Conservation (phyloP, 2,113 vertebrate species). For the Bolborhynchus lineola region DNA sequence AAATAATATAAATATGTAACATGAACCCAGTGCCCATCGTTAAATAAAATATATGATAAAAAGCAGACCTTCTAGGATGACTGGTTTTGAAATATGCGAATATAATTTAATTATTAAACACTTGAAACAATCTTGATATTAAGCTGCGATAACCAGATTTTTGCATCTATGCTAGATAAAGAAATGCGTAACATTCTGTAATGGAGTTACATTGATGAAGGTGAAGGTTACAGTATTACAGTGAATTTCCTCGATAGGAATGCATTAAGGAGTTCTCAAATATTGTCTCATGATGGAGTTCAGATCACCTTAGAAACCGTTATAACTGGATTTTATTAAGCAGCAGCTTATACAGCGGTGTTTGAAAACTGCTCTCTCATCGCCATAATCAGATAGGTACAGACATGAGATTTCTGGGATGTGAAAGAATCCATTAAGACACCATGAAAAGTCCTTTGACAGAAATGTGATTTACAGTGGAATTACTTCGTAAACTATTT, state of each 20-base stretch:
- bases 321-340: slow-evolving; percentile 67
- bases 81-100: slow-evolving; percentile 72
- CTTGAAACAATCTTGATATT: slow-evolving; percentile 73
- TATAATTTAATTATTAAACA: slow-evolving; percentile 80
- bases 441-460: slow-evolving; percentile 42
- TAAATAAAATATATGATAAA: slow-evolving; percentile 80
- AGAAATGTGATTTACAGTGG: slow-evolving; percentile 55
- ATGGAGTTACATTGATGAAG: slow-evolving; percentile 71
- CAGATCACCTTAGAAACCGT: slow-evolving; percentile 65
- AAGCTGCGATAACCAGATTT: slow-evolving; percentile 69
- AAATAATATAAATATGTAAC: slow-evolving; percentile 82
- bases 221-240: slow-evolving; percentile 74
- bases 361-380: slow-evolving; percentile 64
- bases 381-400: slow-evolving; percentile 52
- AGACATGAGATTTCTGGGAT: slow-evolving; percentile 64
- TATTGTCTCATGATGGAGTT: slow-evolving; percentile 60
- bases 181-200: slow-evolving; percentile 71
- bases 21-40: slow-evolving; percentile 78
- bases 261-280: slow-evolving; percentile 72
- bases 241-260: slow-evolving; percentile 69
- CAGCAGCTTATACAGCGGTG: slow-evolving; percentile 60
- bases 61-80: slow-evolving; percentile 77
- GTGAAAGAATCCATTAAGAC: slow-evolving; percentile 63
- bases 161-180: slow-evolving; percentile 74
- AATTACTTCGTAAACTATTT: slow-evolving; percentile 72